Evolutionary conservation across 2,888 invertebrate genomes (phyloP).

Genomic region (Pristionchus mayeri): DNA sequence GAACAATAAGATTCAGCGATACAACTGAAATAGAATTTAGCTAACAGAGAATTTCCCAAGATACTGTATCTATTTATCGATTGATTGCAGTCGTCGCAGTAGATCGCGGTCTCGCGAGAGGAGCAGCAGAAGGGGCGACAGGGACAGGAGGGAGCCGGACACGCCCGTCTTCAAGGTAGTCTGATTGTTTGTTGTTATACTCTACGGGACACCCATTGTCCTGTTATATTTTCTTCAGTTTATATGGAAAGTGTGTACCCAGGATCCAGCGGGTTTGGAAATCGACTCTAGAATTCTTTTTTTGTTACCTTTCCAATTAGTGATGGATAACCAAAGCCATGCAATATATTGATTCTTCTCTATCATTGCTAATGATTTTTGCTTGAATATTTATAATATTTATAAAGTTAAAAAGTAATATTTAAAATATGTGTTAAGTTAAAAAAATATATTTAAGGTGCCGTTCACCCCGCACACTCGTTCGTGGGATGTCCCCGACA

Average conservation of each 20-base stretch:
- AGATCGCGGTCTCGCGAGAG: conserved; percentile 9
- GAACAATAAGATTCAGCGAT: too few species aligned
- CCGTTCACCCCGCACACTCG: conserved; percentile 72
- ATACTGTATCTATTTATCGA: not conserved
- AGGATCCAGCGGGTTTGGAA: not conserved
- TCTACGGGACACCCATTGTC: too few species aligned
- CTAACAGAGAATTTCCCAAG: not conserved
- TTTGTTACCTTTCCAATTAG: too few species aligned
- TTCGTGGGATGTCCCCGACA: conserved; percentile 72
- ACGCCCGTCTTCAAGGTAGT: conserved; percentile 41
- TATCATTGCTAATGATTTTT: too few species aligned
- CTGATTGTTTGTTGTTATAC: too few species aligned
- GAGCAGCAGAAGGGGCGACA: not conserved
- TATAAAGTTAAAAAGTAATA: too few species aligned
- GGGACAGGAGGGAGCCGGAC: conserved; percentile 33
- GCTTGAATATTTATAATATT: too few species aligned
- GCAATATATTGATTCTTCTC: too few species aligned
- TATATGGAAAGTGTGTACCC: not conserved
- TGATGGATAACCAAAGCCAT: too few species aligned
- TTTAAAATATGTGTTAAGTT: too few species aligned
- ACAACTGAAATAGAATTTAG: too few species aligned
- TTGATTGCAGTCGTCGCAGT: not conserved
- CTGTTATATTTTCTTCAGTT: not conserved
- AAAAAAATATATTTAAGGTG: conserved; percentile 52
- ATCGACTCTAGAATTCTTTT: too few species aligned